These are phyloP conservation scores for Cephalotes varians DNA, from an alignment of 2,888 invertebrate genomes.

Conservation along the genomic window DNA sequence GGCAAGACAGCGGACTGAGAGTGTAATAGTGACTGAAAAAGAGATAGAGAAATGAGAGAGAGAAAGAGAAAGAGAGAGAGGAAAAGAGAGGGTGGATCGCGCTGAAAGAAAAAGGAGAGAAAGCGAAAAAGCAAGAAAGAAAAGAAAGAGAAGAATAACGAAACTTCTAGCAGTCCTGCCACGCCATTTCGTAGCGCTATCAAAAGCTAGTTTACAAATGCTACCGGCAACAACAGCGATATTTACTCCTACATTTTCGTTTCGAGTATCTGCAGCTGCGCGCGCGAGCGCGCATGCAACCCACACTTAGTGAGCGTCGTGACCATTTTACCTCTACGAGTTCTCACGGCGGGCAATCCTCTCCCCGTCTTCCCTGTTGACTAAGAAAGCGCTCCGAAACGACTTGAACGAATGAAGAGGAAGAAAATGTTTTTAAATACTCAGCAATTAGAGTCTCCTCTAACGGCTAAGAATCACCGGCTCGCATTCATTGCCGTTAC, in stretches of 20 bases:
- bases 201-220: slow-evolving; percentile 81
- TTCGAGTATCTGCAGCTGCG: slow-evolving; percentile 48
- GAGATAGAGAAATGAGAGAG: slow-evolving; percentile 35
- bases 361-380: not conserved
- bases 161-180: slow-evolving; percentile 71
- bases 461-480: slow-evolving; percentile 58
- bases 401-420: slow-evolving; percentile 13
- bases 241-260: slow-evolving; percentile 49
- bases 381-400: slow-evolving; percentile 10
- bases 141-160: slow-evolving; percentile 33
- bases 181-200: slow-evolving; percentile 75
- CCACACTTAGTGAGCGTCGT: slow-evolving; percentile 40
- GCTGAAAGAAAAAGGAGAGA: slow-evolving; percentile 27
- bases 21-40: slow-evolving; percentile 49
- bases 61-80: slow-evolving; percentile 21
- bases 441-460: slow-evolving; percentile 59
- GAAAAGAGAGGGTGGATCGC: not conserved
- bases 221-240: slow-evolving; percentile 71
- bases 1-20: slow-evolving; percentile 17
- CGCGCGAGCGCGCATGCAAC: slow-evolving; percentile 23
- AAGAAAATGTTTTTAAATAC: slow-evolving; percentile 58
- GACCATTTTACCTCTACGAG: slow-evolving; percentile 45
- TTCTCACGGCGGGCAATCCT: slow-evolving; percentile 42
- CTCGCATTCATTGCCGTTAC: slow-evolving; percentile 60
- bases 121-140: slow-evolving; percentile 32